These are phyloP conservation scores for Griposia aprilina DNA, from an alignment of 2,888 invertebrate species.

Conservation along the genomic window DNA sequence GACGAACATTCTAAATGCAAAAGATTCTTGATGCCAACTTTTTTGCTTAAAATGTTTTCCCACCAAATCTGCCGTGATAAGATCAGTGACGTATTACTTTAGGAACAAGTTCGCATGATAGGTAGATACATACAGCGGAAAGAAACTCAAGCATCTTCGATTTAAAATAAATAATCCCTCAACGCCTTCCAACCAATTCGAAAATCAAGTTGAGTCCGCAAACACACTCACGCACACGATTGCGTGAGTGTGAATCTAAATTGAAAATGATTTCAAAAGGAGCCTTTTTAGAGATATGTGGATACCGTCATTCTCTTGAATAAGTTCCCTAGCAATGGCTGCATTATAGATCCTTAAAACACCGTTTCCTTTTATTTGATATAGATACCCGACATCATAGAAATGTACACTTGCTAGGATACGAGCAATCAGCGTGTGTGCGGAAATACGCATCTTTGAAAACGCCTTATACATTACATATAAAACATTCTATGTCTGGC, in stretches of 20 bases:
- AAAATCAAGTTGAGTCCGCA: too few relatives aligned
- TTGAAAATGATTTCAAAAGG: neutral
- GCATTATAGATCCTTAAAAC: neutral
- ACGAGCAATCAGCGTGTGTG: neutral
- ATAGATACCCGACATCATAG: neutral
- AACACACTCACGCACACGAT: neutral
- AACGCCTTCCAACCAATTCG: neutral
- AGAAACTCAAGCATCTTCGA: neutral
- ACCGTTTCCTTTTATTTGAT: neutral
- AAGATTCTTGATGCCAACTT: neutral
- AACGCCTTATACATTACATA: neutral
- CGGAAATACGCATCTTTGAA: neutral
- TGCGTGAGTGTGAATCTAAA: neutral
- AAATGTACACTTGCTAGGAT: neutral
- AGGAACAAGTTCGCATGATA: neutral
- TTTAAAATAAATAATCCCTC: neutral
- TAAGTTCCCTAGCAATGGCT: neutral
- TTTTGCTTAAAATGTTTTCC: neutral
- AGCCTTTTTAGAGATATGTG: neutral
- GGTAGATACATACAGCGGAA: neutral
- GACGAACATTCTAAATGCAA: slow-evolving; percentile 1
- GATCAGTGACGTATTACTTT: neutral
- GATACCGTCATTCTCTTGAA: neutral
- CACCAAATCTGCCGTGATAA: too few relatives aligned
- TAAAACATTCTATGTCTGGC: neutral